A percentile compares a stretch with the other conserved stretches of the same genome.
Conservation (phyloP, 2,888 invertebrate genomes). For the Thalpophila matura region DNA sequence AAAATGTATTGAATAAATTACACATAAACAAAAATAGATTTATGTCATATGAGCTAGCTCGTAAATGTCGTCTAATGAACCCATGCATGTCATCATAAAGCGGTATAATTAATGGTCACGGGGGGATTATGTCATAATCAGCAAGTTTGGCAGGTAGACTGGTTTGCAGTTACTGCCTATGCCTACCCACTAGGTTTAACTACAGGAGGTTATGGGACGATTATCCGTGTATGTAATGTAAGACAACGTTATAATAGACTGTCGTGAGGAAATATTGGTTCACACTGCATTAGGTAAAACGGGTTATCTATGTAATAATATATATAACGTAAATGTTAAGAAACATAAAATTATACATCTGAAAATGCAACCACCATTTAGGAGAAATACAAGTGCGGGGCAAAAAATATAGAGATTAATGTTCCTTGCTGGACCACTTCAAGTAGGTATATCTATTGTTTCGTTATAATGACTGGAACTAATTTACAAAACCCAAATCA, state of each 20-base stretch:
- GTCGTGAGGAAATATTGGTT: neutral
- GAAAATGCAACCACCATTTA: neutral
- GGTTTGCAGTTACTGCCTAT: neutral
- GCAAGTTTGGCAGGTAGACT: constrained; percentile 29
- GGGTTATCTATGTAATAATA: too few relatives aligned
- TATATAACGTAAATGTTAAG: neutral
- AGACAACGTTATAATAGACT: neutral
- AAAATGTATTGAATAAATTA: neutral
- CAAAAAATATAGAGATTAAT: too few relatives aligned
- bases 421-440: too few relatives aligned
- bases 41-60: constrained; percentile 16
- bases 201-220: neutral
- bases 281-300: neutral
- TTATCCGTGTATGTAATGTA: neutral
- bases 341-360: neutral
- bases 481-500: constrained; percentile 1
- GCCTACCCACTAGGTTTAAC: neutral
- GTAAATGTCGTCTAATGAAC: constrained; percentile 31
- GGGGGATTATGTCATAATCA: constrained; percentile 33
- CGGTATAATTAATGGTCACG: constrained; percentile 37
- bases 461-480: neutral
- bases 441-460: neutral
- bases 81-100: constrained; percentile 34
- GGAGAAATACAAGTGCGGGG: neutral
- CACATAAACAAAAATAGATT: constrained; percentile 1